A percentile compares a stretch with the other conserved stretches of the same genome.
Evolutionary conservation across 2,113 vertebrate species (phyloP).

Genomic region (Indicator maculatus): DNA sequence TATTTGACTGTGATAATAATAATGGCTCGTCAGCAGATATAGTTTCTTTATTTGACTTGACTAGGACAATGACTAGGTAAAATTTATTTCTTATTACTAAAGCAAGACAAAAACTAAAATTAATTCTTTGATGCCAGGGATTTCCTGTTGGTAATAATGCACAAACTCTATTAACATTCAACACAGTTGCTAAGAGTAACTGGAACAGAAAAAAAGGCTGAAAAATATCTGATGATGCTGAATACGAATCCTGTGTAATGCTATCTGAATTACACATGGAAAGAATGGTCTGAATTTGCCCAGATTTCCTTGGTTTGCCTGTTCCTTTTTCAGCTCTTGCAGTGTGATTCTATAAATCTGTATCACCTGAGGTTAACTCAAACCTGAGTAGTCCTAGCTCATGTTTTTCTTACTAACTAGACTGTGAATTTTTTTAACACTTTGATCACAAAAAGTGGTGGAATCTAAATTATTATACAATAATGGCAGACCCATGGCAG

Average conservation of each 20-base stretch:
- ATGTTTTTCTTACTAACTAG: background rate
- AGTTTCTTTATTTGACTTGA: slow-evolving; percentile 65
- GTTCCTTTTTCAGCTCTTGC: background rate
- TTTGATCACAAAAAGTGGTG: background rate
- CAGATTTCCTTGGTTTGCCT: background rate
- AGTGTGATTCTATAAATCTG: background rate
- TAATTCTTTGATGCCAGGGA: slow-evolving; percentile 61
- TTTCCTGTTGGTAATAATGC: slow-evolving; percentile 50
- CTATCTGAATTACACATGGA: background rate
- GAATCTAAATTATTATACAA: background rate
- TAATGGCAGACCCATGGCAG: background rate
- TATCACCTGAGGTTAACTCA: background rate
- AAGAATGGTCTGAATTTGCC: background rate
- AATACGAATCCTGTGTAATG: slow-evolving; percentile 9
- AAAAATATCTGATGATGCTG: slow-evolving; percentile 42
- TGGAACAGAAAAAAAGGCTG: background rate
- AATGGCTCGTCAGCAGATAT: slow-evolving; percentile 58
- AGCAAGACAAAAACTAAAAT: slow-evolving; percentile 48
- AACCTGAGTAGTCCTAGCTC: background rate
- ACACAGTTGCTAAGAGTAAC: slow-evolving; percentile 51
- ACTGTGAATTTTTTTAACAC: background rate
- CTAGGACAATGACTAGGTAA: slow-evolving; percentile 29
- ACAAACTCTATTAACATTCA: slow-evolving; percentile 45
- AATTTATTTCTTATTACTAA: slow-evolving; percentile 67
- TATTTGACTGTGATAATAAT: slow-evolving; percentile 67